A percentile compares a stretch with the other conserved stretches of the same genome.
Conservation (phyloP, 2,888 invertebrate genomes). For the Pristionchus exspectatus region DNA sequence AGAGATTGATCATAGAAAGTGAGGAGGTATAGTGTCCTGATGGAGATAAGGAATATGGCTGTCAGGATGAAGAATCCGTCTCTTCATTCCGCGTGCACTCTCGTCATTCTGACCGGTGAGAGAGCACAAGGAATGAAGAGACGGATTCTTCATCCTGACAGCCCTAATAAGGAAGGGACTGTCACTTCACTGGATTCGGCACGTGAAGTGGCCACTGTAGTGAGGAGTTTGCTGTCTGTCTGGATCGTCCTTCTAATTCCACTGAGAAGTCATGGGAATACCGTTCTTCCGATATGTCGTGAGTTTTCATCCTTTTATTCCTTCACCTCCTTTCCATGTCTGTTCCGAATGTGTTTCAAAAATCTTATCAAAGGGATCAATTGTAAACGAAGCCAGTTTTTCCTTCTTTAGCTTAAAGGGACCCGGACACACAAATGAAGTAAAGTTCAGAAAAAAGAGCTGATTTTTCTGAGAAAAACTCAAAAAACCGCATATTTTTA, state of each 20-base stretch:
- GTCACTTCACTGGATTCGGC: neutral
- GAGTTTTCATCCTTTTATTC: neutral
- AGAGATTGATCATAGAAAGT: neutral
- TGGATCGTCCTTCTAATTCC: neutral
- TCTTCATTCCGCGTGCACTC: too few species aligned
- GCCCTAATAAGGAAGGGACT: too few species aligned
- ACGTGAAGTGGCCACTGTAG: neutral
- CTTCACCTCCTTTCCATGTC: neutral
- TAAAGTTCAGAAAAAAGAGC: too few species aligned
- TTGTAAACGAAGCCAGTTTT: neutral
- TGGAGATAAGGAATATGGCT: neutral
- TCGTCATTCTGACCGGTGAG: too few species aligned
- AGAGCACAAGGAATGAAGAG: too few species aligned
- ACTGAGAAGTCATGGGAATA: neutral
- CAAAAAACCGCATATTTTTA: too few species aligned
- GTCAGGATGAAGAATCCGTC: too few species aligned
- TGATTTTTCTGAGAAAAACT: too few species aligned
- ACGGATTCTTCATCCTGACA: too few species aligned
- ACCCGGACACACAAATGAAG: too few species aligned
- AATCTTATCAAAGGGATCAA: neutral
- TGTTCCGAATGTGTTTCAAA: neutral
- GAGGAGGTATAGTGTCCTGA: neutral
- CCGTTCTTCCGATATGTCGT: slow-evolving; percentile 30
- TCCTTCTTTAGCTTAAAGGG: too few species aligned
- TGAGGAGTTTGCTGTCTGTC: neutral